phyloP scores from a whole-genome alignment of 2,113 vertebrate species.

The Coracopsis vasa region DNA sequence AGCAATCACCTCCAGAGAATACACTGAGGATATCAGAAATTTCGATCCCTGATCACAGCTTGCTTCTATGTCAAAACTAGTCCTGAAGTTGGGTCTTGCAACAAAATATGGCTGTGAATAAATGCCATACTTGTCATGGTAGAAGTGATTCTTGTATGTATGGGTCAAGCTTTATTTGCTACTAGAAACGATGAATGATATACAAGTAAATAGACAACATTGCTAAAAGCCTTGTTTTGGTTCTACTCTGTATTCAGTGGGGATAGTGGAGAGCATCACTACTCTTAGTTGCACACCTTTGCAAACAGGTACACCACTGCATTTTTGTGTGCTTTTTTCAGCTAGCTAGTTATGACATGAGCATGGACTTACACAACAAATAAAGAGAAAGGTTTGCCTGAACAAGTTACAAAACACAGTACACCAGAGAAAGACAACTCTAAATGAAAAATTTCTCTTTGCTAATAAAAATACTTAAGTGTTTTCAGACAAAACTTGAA shows the following conservation, averaged over 20 bases:
- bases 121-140: not conserved
- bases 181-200: not conserved
- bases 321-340: not conserved
- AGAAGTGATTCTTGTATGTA: not conserved
- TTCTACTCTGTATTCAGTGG: not conserved
- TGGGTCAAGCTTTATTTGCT: not conserved
- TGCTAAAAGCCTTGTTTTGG: not conserved
- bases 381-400: not conserved
- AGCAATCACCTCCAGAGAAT: not conserved
- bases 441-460: not conserved
- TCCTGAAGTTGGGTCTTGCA: not conserved
- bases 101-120: not conserved
- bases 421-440: not conserved
- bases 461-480: not conserved
- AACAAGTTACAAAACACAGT: not conserved
- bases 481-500: not conserved
- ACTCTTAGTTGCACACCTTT: not conserved
- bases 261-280: not conserved
- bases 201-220: not conserved
- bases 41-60: not conserved
- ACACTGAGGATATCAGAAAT: not conserved
- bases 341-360: not conserved
- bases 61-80: not conserved
- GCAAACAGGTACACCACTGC: not conserved
- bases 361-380: not conserved